Conservation (phyloP, 2,113 vertebrate species). For the Amphiprion percula region DNA sequence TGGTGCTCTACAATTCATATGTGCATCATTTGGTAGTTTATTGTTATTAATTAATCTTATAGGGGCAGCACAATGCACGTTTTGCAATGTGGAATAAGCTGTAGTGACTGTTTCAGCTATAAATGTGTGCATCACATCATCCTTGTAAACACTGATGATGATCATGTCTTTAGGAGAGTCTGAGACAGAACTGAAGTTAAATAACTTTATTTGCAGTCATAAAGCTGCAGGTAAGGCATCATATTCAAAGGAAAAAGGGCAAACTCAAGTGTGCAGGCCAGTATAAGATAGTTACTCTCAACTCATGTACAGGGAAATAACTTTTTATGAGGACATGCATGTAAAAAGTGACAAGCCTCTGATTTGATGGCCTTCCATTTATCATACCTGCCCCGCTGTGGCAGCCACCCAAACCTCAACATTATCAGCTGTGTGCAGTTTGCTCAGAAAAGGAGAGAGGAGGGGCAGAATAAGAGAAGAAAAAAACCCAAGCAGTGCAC, state of each 20-base stretch:
- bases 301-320: slow-evolving; percentile 9
- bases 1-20: not conserved
- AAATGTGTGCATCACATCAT: not conserved
- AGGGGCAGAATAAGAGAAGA: slow-evolving; percentile 4
- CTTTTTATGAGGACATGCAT: slow-evolving; percentile 32
- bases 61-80: not conserved
- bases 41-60: not conserved
- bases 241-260: not conserved
- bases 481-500: not conserved
- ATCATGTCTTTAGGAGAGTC: no score
- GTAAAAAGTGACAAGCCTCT: slow-evolving; percentile 35
- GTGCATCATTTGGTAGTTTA: not conserved
- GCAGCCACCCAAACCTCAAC: slow-evolving; percentile 22
- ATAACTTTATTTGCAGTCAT: not conserved
- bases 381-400: slow-evolving; percentile 43
- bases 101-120: not conserved
- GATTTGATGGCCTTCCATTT: slow-evolving; percentile 32
- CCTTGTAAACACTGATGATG: no score
- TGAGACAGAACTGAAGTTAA: not conserved
- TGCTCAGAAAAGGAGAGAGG: slow-evolving; percentile 30
- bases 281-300: not conserved
- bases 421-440: not conserved
- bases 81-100: not conserved
- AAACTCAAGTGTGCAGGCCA: not conserved
- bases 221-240: not conserved